Evolutionary conservation across 2,888 invertebrate genomes (phyloP).

Genomic region (Euzophera pinguis): DNA sequence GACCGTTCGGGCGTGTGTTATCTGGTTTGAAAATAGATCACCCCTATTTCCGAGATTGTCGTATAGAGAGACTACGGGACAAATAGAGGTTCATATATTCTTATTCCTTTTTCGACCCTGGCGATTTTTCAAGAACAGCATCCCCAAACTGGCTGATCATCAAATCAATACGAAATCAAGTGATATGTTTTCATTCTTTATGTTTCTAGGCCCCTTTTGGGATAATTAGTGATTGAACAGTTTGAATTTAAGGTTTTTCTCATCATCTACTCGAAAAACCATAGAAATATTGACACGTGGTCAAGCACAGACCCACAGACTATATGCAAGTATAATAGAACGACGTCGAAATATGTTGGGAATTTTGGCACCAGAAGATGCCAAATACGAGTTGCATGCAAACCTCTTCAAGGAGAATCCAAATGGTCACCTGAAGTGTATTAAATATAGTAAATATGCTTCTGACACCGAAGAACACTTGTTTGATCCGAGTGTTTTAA

Average conservation of each 20-base stretch:
- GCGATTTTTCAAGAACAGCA: too few species aligned
- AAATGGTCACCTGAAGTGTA: slow-evolving; percentile 62
- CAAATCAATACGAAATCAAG: too few species aligned
- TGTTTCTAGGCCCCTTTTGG: too few species aligned
- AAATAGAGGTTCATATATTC: too few species aligned
- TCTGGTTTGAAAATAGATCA: too few species aligned
- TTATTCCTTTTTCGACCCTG: too few species aligned
- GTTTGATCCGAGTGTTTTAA: slow-evolving; percentile 61
- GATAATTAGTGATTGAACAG: too few species aligned
- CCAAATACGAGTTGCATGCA: slow-evolving; percentile 46
- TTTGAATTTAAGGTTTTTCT: slow-evolving; percentile 72
- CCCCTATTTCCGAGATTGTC: too few species aligned
- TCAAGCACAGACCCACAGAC: slow-evolving; percentile 84
- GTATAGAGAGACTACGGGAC: too few species aligned
- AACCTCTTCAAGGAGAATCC: slow-evolving; percentile 55
- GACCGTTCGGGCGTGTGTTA: too few species aligned
- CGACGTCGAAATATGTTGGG: slow-evolving; percentile 67
- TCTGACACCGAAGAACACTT: slow-evolving; percentile 53
- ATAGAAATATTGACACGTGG: slow-evolving; percentile 84
- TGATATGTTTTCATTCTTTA: too few species aligned
- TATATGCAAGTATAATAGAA: slow-evolving; percentile 84
- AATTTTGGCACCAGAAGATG: slow-evolving; percentile 45
- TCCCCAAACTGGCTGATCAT: too few species aligned
- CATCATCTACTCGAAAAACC: slow-evolving; percentile 81
- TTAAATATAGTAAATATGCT: slow-evolving; percentile 62